phyloP scores from a whole-genome alignment of 1,140 invertebrate genomes.

The Aphis craccivora region DNA sequence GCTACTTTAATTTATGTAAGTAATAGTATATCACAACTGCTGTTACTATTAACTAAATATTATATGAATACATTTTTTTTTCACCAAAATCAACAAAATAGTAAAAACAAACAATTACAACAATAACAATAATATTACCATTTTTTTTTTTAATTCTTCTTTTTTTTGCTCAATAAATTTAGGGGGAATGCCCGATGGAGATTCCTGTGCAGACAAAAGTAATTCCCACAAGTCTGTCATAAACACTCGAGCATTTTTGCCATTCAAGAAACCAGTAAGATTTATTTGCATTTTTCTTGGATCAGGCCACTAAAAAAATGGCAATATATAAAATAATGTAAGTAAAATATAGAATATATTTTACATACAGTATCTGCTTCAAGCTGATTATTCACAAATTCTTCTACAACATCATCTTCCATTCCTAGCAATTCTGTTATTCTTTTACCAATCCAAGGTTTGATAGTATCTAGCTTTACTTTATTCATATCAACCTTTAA shows the following conservation, averaged over 20 bases:
- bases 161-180: slow-evolving; percentile 94
- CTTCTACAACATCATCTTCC: slow-evolving; percentile 98
- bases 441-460: slow-evolving; percentile 98
- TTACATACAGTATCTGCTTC: slow-evolving; percentile 83
- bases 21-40: not conserved
- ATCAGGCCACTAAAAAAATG: slow-evolving; percentile 84
- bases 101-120: slow-evolving; percentile 43
- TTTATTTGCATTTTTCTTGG: slow-evolving; percentile 99
- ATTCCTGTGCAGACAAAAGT: slow-evolving; percentile 93
- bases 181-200: slow-evolving; percentile 91
- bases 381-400: slow-evolving; percentile 98
- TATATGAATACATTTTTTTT: not conserved
- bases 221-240: slow-evolving; percentile 97
- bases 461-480: slow-evolving; percentile 96
- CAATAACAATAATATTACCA: slow-evolving; percentile 67
- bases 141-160: slow-evolving; percentile 90
- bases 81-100: slow-evolving; percentile 18
- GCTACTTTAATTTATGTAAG: not conserved
- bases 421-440: slow-evolving; percentile 94
- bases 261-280: slow-evolving; percentile 97
- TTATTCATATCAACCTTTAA: slow-evolving; percentile 96
- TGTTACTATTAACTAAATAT: not conserved
- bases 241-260: slow-evolving; percentile 95
- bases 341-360: not conserved
- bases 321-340: not conserved